Conservation (phyloP, 2,888 invertebrate genomes). For the Nemurella pictetii region DNA sequence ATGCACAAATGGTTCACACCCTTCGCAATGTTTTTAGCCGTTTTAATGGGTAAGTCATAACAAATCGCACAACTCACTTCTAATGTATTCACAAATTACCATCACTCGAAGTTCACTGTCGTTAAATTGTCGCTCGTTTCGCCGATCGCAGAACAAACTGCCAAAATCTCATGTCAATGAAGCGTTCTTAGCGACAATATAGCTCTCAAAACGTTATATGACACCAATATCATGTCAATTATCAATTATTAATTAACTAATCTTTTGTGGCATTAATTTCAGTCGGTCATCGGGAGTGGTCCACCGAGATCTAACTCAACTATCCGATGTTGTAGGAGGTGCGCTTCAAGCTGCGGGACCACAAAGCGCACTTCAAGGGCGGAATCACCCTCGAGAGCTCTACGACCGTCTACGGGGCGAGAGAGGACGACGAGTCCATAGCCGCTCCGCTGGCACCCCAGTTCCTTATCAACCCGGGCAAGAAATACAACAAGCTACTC, state of each 20-base stretch:
- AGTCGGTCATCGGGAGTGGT: not conserved
- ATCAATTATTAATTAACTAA: too few species aligned
- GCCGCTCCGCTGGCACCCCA: slow-evolving; percentile 61
- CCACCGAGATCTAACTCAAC: not conserved
- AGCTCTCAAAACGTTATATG: too few species aligned
- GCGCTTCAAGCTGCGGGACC: slow-evolving; percentile 92
- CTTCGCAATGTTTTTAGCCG: not conserved
- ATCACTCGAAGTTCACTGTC: not conserved
- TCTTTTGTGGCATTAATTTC: not conserved
- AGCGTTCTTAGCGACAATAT: too few species aligned
- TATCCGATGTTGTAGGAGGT: slow-evolving; percentile 77
- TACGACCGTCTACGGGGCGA: slow-evolving; percentile 66
- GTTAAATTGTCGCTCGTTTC: not conserved
- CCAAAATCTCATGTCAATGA: too few species aligned
- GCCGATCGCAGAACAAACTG: not conserved
- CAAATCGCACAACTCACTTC: not conserved
- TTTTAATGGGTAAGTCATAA: not conserved
- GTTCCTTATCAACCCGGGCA: slow-evolving; percentile 80
- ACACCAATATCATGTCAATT: too few species aligned
- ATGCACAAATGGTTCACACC: not conserved
- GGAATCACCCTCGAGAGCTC: slow-evolving; percentile 84
- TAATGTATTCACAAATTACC: not conserved
- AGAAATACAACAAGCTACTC: slow-evolving; percentile 86
- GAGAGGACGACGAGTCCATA: slow-evolving; percentile 65
- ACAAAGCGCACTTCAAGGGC: slow-evolving; percentile 90